phyloP scores from a whole-genome alignment of 2,113 vertebrate genomes.

The Accipiter cooperii region DNA sequence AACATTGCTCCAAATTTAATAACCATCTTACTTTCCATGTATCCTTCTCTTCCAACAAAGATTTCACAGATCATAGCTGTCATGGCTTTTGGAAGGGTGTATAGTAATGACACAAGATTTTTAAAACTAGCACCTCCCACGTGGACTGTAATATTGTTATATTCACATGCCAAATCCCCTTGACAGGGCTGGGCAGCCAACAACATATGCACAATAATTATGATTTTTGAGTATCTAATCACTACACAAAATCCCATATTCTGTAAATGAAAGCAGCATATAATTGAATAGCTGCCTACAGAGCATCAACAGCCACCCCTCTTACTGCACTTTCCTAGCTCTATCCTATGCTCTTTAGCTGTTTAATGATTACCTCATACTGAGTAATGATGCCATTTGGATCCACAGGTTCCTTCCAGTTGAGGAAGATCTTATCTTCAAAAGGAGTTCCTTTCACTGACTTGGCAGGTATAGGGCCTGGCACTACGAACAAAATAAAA shows the following conservation, averaged over 20 bases:
- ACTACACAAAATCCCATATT: not conserved
- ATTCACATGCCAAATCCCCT: not conserved
- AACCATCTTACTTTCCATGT: not conserved
- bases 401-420: constrained; percentile 95
- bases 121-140: not conserved
- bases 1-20: not conserved
- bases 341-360: not conserved
- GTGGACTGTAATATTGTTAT: not conserved
- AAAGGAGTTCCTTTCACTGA: constrained; percentile 93
- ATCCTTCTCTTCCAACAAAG: not conserved
- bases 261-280: not conserved
- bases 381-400: constrained; percentile 97
- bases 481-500: constrained; percentile 77
- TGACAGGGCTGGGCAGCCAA: not conserved
- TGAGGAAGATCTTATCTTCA: constrained; percentile 93
- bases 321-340: not conserved
- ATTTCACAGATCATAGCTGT: not conserved
- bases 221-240: not conserved
- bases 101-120: not conserved
- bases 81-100: not conserved
- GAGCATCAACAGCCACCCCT: not conserved
- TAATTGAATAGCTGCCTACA: not conserved
- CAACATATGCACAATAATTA: not conserved
- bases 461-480: constrained; percentile 87
- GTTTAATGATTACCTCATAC: constrained; percentile 84